A percentile compares a stretch with the other conserved stretches of the same genome.
Evolutionary conservation across 2,888 invertebrate species (phyloP).

Genomic region (Thysanoteuthis rhombus): DNA sequence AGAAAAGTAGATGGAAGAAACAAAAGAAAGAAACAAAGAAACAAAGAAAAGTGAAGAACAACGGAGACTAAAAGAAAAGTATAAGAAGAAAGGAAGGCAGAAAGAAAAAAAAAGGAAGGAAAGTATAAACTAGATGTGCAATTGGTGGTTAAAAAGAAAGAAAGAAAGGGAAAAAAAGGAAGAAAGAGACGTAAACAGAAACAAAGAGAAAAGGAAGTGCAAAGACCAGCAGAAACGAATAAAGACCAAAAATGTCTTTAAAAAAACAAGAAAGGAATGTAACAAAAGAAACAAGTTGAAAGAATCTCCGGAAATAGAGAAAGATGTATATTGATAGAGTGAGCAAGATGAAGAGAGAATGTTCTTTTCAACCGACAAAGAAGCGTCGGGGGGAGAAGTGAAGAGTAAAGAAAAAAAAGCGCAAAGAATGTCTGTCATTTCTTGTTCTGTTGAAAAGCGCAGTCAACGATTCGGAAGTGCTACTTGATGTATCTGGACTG

Average conservation of each 20-base stretch:
- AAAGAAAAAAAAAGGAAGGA: neutral
- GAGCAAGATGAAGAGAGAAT: too few species aligned
- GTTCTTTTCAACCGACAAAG: too few species aligned
- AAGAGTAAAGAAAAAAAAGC: neutral
- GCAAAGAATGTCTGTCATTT: constrained; percentile 12
- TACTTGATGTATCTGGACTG: constrained; percentile 12
- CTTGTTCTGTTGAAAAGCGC: constrained; percentile 12
- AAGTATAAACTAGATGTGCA: neutral
- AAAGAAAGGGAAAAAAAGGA: neutral
- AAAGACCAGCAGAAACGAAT: too few species aligned
- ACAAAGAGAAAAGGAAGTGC: too few species aligned
- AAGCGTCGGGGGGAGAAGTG: too few species aligned
- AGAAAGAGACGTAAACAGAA: neutral
- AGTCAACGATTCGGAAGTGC: neutral
- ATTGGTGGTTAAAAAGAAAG: neutral
- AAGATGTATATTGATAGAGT: too few species aligned
- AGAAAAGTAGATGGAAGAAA: neutral
- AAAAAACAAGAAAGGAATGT: too few species aligned
- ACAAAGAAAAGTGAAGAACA: neutral
- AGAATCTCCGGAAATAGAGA: too few species aligned
- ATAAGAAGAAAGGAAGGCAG: neutral
- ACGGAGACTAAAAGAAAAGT: neutral
- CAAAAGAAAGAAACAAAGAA: neutral
- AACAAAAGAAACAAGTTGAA: too few species aligned
- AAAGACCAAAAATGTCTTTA: too few species aligned